Percentiles rank a stretch among this genome's conserved stretches.
Evolutionary conservation across 2,888 invertebrate genomes (phyloP).

Genomic region (Chymomyza amoena): DNA sequence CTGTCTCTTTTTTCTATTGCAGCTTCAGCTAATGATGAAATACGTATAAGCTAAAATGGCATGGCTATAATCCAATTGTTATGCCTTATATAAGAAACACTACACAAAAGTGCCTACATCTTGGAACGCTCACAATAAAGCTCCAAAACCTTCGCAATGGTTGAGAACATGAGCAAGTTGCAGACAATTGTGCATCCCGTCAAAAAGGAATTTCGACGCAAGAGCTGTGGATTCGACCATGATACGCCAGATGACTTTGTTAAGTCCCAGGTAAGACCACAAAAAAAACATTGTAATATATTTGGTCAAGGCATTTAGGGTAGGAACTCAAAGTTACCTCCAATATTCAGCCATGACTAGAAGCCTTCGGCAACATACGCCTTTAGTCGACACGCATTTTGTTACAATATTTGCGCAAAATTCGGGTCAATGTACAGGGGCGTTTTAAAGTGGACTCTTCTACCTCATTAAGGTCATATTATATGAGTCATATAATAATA

Average conservation of each 20-base stretch:
- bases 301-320: constrained; percentile 16
- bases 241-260: constrained; percentile 77
- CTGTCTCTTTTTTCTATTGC: background rate
- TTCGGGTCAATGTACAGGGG: constrained; percentile 37
- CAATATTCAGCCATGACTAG: background rate
- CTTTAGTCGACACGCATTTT: constrained; percentile 34
- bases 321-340: background rate
- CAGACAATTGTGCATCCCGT: constrained; percentile 72
- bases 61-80: background rate
- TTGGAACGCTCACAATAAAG: background rate
- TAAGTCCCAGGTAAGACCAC: constrained; percentile 76
- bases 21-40: background rate
- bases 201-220: constrained; percentile 74
- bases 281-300: background rate
- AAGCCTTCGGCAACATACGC: constrained; percentile 14
- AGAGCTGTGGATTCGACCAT: constrained; percentile 77
- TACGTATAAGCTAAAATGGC: background rate
- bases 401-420: constrained; percentile 13
- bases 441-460: constrained; percentile 19
- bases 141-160: background rate
- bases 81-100: background rate
- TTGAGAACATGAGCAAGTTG: constrained; percentile 60
- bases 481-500: no score
- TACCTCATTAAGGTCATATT: background rate
- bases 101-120: background rate